A percentile compares a stretch with the other conserved stretches of the same genome.
Conservation (phyloP, 2,888 invertebrate species). For the Cabera pusaria region DNA sequence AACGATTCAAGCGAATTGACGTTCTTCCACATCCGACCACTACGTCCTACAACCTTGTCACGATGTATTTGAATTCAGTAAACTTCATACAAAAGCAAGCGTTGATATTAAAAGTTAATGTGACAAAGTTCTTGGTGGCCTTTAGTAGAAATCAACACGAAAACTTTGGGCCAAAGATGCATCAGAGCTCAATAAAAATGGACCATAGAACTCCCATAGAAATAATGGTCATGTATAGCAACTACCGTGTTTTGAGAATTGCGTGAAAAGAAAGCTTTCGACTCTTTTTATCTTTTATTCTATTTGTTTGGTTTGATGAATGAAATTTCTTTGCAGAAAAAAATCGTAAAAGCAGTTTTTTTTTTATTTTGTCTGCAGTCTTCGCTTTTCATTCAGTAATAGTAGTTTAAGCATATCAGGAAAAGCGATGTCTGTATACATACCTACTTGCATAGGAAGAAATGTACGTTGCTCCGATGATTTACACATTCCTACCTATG, state of each 20-base stretch:
- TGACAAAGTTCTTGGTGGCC: slow-evolving; percentile 2
- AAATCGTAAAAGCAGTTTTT: too few species aligned
- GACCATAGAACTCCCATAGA: slow-evolving; percentile 8
- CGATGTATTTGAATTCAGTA: not conserved
- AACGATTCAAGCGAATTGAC: slow-evolving; percentile 50
- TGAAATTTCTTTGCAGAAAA: slow-evolving; percentile 33
- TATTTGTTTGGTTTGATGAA: slow-evolving; percentile 30
- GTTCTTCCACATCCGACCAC: slow-evolving; percentile 20
- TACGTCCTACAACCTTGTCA: slow-evolving; percentile 10
- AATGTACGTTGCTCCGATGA: too few species aligned
- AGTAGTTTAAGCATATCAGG: too few species aligned
- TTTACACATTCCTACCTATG: too few species aligned
- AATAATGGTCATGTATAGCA: slow-evolving; percentile 22
- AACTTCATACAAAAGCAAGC: not conserved
- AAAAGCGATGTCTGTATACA: too few species aligned
- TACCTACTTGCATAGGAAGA: too few species aligned
- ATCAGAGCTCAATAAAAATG: slow-evolving; percentile 13
- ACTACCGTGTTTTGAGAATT: slow-evolving; percentile 37
- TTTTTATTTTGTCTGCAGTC: too few species aligned
- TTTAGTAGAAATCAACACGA: slow-evolving; percentile 50
- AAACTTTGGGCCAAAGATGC: slow-evolving; percentile 45
- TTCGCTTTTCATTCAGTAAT: too few species aligned
- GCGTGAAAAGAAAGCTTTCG: slow-evolving; percentile 38
- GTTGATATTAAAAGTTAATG: not conserved
- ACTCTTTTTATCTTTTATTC: too few species aligned